Evolutionary conservation across 2,888 invertebrate genomes (phyloP).

Genomic region (Agonopterix heracliana): DNA sequence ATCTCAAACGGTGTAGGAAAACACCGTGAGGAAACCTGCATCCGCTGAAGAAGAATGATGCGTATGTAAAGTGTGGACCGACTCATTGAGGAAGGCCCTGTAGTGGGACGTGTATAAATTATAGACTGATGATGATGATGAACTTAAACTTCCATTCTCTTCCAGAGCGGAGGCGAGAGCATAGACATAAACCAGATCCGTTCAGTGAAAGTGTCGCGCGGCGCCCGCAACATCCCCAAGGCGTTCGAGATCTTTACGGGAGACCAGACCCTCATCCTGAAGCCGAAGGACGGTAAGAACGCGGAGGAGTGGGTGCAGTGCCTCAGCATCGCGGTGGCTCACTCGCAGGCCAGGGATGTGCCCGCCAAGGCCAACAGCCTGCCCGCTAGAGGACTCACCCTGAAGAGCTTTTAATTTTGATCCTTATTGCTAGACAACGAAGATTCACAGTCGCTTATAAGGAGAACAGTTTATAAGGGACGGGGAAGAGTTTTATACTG

Average conservation of each 20-base stretch:
- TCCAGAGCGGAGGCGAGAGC: constrained; percentile 87
- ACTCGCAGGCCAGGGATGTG: constrained; percentile 82
- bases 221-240: constrained; percentile 94
- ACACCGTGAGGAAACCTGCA: too few species aligned
- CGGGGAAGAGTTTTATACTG: too few species aligned
- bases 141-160: constrained; percentile 9
- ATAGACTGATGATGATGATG: too few species aligned
- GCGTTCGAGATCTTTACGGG: constrained; percentile 98
- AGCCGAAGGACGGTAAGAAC: constrained; percentile 95
- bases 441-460: too few species aligned
- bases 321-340: constrained; percentile 93
- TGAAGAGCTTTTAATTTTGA: constrained; percentile 55
- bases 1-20: too few species aligned
- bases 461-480: too few species aligned
- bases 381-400: constrained; percentile 65
- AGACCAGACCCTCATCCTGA: constrained; percentile 93
- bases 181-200: constrained; percentile 96
- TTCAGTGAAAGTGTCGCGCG: constrained; percentile 94
- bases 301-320: constrained; percentile 98
- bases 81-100: too few species aligned
- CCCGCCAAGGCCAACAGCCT: constrained; percentile 71
- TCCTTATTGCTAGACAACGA: too few species aligned
- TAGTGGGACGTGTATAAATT: too few species aligned
- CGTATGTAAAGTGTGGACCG: too few species aligned
- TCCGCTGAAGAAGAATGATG: too few species aligned